Percentiles rank a stretch among this genome's conserved stretches.
Evolutionary conservation across 2,797 vertebrate species (phyloP).

Genomic region (Macropus fuliginosus): DNA sequence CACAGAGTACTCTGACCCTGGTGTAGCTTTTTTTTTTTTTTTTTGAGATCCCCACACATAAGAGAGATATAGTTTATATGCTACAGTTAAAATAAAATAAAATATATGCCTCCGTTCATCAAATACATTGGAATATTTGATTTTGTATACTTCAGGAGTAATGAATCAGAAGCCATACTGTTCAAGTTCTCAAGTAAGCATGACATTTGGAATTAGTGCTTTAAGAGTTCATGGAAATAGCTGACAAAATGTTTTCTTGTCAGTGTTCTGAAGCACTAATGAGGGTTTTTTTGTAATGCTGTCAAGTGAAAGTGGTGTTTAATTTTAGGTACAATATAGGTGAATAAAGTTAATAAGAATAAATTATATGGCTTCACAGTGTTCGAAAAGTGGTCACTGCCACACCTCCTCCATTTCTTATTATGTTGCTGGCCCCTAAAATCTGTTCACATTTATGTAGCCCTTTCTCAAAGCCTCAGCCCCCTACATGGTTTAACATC

Average conservation of each 20-base stretch:
- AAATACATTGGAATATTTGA: not conserved
- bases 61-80: not conserved
- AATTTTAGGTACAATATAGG: constrained; percentile 57
- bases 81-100: not conserved
- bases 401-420: constrained; percentile 61
- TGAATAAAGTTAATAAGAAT: constrained; percentile 66
- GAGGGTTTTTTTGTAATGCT: constrained; percentile 25
- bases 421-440: constrained; percentile 60
- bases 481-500: constrained; percentile 66
- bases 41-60: not conserved
- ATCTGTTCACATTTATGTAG: constrained; percentile 62
- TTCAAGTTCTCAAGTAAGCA: constrained; percentile 50
- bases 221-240: constrained; percentile 49
- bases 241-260: constrained; percentile 52
- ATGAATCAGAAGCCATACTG: constrained; percentile 42
- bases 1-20: not conserved
- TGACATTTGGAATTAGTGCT: constrained; percentile 16
- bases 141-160: constrained; percentile 18
- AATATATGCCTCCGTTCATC: not conserved
- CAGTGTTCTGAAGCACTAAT: constrained; percentile 65
- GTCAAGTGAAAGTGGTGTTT: constrained; percentile 28
- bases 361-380: constrained; percentile 59
- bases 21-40: not conserved
- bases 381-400: constrained; percentile 60
- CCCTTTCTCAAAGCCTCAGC: constrained; percentile 59